These are phyloP conservation scores for Chrysolina oricalcia DNA, from an alignment of 2,888 invertebrate species.

Conservation along the genomic window DNA sequence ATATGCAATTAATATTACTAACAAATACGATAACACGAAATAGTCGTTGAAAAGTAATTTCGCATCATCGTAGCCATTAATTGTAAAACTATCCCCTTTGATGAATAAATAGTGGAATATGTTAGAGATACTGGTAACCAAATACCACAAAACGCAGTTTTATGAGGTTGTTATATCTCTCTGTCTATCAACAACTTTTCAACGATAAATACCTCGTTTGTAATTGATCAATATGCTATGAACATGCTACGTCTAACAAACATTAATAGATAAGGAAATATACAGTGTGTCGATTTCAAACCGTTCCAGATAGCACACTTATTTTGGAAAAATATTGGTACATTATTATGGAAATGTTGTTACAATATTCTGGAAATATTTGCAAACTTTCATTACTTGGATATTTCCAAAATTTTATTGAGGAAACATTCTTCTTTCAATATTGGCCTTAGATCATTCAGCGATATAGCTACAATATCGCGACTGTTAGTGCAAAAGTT, in stretches of 20 bases:
- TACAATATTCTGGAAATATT: no score
- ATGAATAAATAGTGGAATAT: slow-evolving; percentile 46
- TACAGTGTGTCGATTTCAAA: no score
- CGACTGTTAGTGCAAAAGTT: no score
- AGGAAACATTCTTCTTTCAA: no score
- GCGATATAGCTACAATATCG: no score
- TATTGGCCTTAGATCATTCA: no score
- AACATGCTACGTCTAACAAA: slow-evolving; percentile 47
- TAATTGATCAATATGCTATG: slow-evolving; percentile 51
- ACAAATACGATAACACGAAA: slow-evolving; percentile 38
- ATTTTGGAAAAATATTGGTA: no score
- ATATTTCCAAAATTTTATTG: no score
- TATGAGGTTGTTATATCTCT: slow-evolving; percentile 46
- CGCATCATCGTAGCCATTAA: slow-evolving; percentile 39
- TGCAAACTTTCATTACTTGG: no score
- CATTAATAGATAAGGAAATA: neutral
- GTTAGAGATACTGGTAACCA: slow-evolving; percentile 36
- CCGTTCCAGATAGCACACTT: no score
- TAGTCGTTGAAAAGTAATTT: slow-evolving; percentile 42
- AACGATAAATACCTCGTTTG: slow-evolving; percentile 49
- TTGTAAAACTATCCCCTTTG: slow-evolving; percentile 43
- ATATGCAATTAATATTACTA: slow-evolving; percentile 34
- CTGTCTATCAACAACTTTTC: slow-evolving; percentile 50
- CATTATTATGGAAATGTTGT: no score
- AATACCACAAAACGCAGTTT: slow-evolving; percentile 39